phyloP scores from a whole-genome alignment of 2,888 invertebrate species.

The Drosophila sordidula region DNA sequence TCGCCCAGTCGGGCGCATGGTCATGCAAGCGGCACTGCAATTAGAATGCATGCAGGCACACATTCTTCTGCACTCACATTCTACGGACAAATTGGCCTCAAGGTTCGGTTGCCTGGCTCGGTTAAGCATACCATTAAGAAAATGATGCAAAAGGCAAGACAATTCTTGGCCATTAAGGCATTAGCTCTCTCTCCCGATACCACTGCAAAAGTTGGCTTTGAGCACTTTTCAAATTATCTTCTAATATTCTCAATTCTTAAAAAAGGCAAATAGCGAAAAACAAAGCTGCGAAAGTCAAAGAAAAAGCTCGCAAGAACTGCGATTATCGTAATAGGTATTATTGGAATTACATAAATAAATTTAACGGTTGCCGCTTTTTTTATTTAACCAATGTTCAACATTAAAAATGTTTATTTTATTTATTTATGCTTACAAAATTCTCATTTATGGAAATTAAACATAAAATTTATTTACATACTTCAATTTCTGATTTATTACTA shows the following conservation, averaged over 20 bases:
- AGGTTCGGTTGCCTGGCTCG: slow-evolving; percentile 37
- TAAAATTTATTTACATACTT: background rate
- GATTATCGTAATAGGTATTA: slow-evolving; percentile 18
- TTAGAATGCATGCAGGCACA: slow-evolving; percentile 73
- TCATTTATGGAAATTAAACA: background rate
- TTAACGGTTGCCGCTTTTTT: background rate
- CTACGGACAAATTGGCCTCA: slow-evolving; percentile 56
- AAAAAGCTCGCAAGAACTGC: background rate
- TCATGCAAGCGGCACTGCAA: slow-evolving; percentile 66
- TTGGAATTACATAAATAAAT: slow-evolving; percentile 8
- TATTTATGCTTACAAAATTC: slow-evolving; percentile 2
- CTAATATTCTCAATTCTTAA: slow-evolving; percentile 4
- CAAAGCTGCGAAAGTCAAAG: slow-evolving; percentile 1
- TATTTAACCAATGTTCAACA: background rate
- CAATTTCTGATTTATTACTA: background rate
- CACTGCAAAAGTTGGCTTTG: slow-evolving; percentile 1
- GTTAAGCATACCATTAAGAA: slow-evolving; percentile 45
- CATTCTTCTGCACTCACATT: slow-evolving; percentile 51
- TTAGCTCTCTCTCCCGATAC: background rate
- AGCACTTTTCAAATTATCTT: slow-evolving; percentile 26
- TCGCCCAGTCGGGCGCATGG: slow-evolving; percentile 13
- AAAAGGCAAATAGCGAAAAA: background rate
- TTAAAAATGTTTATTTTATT: background rate
- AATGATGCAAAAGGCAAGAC: slow-evolving; percentile 33
- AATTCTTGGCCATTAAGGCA: slow-evolving; percentile 14